Evolutionary conservation across 2,797 vertebrate species (phyloP), one percentile per base, ranked within the genome.

Genomic region (Pseudochaenichthys georgianus): DNA sequence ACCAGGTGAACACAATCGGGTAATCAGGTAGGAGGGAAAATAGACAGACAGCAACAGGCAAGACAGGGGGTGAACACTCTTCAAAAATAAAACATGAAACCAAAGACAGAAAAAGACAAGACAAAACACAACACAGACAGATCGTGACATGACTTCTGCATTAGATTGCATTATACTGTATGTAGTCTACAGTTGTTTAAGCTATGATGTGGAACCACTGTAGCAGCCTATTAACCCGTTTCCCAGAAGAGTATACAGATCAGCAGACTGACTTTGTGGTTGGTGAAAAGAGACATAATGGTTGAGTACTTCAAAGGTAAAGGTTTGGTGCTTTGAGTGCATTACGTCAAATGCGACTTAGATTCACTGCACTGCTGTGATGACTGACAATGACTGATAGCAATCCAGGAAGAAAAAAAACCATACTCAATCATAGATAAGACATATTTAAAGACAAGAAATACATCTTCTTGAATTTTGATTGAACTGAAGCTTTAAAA

Each of bases 201-300:
- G n/a, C 55, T 61, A 51, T 67, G 55, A 52, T 34, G 43, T 38
- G 0, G 0, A 59, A 50, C 43, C 47, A n/a, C 64, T 59, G 70
- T 47, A 71, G 53, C 21, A 80, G 3, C 63, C 53, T 76, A 62
- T 78, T 34, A 54, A 63, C 70, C 61, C 55, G 42, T 51, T 38
- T 70, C 43, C 16, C 47, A 7, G n/a, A 31, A 51, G 31, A 64
- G 34, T 42, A 55, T 28, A 21, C 68, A 6, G 15, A 70, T 61
- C 62, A 67, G 70, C 51, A 48, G 41, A 54, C 21, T 16, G 48
- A 53, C 55, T 65, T 72, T 13, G 34, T 55, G 54, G 70, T 65
- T 50, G 62, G 15, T 70, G 10, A 76, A 64, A 64, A 64, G 23
- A 57, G 23, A 60, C 34, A n/a, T 15, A 64, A 57, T 17, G 42